A percentile compares a stretch with the other conserved stretches of the same genome.
These are phyloP conservation scores for Lordiphosa clarofinis DNA, from an alignment of 1,140 invertebrate genomes.

Conservation along the genomic window DNA sequence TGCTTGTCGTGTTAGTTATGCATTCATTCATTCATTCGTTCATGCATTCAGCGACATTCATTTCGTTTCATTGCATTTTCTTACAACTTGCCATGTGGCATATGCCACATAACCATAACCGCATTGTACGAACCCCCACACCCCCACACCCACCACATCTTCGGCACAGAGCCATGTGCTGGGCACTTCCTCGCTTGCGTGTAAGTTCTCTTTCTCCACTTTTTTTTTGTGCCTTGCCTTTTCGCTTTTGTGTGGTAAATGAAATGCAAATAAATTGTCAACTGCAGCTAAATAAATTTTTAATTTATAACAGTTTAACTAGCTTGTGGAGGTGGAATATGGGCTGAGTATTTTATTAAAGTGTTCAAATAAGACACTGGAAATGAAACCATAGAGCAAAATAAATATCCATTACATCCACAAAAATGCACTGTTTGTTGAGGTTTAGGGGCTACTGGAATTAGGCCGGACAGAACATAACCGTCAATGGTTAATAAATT, in stretches of 20 bases:
- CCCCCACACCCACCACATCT: too few species aligned
- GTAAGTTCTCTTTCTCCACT: neutral
- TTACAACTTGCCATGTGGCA: conserved; percentile 50
- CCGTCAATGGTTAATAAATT: too few species aligned
- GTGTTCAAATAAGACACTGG: too few species aligned
- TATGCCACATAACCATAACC: conserved; percentile 41
- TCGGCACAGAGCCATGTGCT: conserved; percentile 1
- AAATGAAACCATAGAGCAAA: too few species aligned
- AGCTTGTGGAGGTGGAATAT: conserved; percentile 15
- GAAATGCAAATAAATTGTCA: conserved; percentile 76
- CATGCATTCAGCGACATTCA: conserved; percentile 67
- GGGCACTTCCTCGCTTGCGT: neutral
- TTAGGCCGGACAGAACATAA: too few species aligned
- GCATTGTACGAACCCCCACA: conserved; percentile 32
- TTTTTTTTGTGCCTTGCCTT: conserved; percentile 1
- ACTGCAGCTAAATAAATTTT: conserved; percentile 76
- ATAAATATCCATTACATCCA: too few species aligned
- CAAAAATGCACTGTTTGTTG: too few species aligned
- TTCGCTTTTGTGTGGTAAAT: conserved; percentile 64
- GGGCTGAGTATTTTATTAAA: too few species aligned
- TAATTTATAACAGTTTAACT: conserved; percentile 68
- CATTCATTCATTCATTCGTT: conserved; percentile 60
- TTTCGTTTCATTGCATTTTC: conserved; percentile 70
- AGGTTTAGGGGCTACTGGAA: too few species aligned
- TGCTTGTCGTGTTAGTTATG: conserved; percentile 61